A percentile compares a stretch with the other conserved stretches of the same genome.
phyloP scores from a whole-genome alignment of 1,140 invertebrate genomes.

The Drosophila ironensis region DNA sequence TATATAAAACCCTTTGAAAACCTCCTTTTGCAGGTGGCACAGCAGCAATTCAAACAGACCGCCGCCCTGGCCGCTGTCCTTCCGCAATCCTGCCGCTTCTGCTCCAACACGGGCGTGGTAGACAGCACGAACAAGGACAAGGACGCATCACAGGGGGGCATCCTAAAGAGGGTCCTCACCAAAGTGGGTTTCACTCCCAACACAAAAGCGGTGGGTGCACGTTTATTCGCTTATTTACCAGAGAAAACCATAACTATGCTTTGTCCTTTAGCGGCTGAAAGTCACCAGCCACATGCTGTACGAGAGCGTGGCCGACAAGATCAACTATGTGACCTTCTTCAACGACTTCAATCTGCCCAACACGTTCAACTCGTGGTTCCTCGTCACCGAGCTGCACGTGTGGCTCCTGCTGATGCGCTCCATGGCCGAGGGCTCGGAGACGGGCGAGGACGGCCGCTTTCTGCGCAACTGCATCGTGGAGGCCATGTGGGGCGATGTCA shows the following conservation, averaged over 20 bases:
- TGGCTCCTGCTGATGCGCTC: conserved; percentile 90
- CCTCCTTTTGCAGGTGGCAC: conserved; percentile 30
- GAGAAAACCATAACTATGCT: neutral
- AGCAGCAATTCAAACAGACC: conserved; percentile 28
- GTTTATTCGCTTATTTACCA: no score
- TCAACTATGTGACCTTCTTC: conserved; percentile 85
- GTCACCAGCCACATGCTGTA: conserved; percentile 85
- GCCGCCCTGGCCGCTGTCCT: neutral
- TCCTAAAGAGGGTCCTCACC: conserved; percentile 70
- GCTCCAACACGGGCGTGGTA: conserved; percentile 52
- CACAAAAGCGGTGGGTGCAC: conserved; percentile 60
- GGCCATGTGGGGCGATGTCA: conserved; percentile 92
- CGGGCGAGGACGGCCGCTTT: conserved; percentile 85
- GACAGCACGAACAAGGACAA: conserved; percentile 45
- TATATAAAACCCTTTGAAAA: conserved; percentile 57
- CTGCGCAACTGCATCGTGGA: conserved; percentile 89
- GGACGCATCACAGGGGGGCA: conserved; percentile 41
- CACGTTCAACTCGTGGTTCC: conserved; percentile 92
- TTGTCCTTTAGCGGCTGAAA: conserved; percentile 83
- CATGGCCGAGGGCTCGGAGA: conserved; percentile 87
- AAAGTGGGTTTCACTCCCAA: conserved; percentile 80
- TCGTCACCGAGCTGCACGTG: conserved; percentile 91
- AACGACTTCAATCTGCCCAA: conserved; percentile 88
- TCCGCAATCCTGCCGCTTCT: conserved; percentile 43
- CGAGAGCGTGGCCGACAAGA: conserved; percentile 85